Percentiles rank a stretch among this genome's conserved stretches.
These are phyloP conservation scores for Craterocephalus amniculus DNA, from an alignment of 2,797 vertebrate genomes.

Conservation along the genomic window DNA sequence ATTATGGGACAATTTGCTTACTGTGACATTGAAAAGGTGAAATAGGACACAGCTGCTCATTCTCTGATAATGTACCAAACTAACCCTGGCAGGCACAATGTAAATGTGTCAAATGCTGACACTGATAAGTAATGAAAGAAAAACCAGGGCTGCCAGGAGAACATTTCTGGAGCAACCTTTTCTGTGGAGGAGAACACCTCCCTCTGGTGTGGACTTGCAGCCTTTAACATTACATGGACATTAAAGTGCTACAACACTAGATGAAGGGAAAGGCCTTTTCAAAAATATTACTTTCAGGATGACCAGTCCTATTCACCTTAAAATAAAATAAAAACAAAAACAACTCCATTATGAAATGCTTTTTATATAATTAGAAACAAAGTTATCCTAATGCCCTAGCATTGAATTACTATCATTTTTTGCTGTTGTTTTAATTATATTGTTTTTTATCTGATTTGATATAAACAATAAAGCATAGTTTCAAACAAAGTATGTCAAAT, in stretches of 20 bases:
- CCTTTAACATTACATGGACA: background rate
- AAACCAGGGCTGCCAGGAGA: background rate
- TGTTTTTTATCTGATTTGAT: constrained; percentile 2
- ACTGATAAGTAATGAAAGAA: background rate
- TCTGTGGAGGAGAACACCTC: background rate
- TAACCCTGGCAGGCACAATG: background rate
- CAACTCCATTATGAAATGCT: background rate
- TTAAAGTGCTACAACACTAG: background rate
- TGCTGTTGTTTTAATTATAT: background rate
- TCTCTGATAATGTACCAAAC: background rate
- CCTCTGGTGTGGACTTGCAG: background rate
- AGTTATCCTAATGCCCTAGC: background rate
- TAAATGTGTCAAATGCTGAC: background rate
- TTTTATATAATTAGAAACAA: background rate
- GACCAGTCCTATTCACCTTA: background rate
- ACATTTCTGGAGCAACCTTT: background rate
- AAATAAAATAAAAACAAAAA: constrained; percentile 2
- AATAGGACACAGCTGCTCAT: background rate
- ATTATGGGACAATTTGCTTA: background rate
- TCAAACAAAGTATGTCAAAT: background rate
- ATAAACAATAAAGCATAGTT: background rate
- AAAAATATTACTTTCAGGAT: background rate
- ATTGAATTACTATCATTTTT: background rate
- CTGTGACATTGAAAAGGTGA: too few species aligned
- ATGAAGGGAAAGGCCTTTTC: background rate